phyloP scores from a whole-genome alignment of 2,113 vertebrate genomes.

The Chrysemys picta region DNA sequence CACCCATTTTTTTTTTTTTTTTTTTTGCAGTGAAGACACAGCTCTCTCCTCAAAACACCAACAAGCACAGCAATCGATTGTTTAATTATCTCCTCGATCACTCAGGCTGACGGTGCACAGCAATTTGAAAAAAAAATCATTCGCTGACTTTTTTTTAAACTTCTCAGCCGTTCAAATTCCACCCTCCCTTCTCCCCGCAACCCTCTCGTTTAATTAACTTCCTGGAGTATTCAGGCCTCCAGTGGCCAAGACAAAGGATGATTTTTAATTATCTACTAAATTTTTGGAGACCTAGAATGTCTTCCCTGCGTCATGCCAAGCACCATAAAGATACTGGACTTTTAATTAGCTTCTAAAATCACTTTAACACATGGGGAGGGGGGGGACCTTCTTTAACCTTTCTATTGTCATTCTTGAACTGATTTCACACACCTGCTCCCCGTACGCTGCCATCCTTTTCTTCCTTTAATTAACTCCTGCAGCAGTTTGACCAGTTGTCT shows the following conservation, averaged over 20 bases:
- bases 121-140: neutral
- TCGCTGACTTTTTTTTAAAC: too few species aligned
- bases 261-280: neutral
- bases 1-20: too few species aligned
- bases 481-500: accelerated
- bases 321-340: neutral
- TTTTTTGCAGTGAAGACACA: neutral
- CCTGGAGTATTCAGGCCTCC: neutral
- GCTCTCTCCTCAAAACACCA: neutral
- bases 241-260: neutral
- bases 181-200: neutral
- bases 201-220: neutral
- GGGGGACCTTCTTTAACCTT: neutral
- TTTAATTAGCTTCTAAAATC: neutral
- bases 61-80: accelerated
- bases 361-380: neutral
- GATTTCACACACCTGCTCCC: neutral
- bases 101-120: neutral
- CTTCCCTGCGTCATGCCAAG: neutral
- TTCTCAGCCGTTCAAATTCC: neutral
- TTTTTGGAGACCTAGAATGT: neutral
- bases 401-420: neutral
- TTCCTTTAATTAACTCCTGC: neutral
- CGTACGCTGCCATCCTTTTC: neutral
- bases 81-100: neutral